A percentile compares a stretch with the other conserved stretches of the same genome.
phyloP scores from a whole-genome alignment of 2,113 vertebrate species.

The Catharus fuscescens region DNA sequence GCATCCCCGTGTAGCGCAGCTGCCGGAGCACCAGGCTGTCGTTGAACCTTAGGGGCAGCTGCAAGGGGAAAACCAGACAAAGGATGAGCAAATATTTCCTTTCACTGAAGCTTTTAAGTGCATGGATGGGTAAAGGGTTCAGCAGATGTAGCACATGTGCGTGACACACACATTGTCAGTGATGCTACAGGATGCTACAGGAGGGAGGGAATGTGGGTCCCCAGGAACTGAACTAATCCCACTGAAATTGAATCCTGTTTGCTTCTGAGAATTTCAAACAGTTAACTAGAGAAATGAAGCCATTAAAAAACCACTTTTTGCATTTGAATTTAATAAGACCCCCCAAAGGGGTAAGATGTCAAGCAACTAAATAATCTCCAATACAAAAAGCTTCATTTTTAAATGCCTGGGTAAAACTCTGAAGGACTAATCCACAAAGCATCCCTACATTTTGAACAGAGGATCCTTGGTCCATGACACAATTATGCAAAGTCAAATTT shows the following conservation, averaged over 20 bases:
- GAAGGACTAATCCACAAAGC: background rate
- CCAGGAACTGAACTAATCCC: background rate
- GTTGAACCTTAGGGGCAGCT: slow-evolving; percentile 92
- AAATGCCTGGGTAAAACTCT: background rate
- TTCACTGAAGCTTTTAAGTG: background rate
- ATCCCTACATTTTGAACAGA: background rate
- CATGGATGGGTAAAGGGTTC: background rate
- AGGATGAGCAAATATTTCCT: background rate
- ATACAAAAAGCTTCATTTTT: background rate
- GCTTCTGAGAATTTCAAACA: background rate
- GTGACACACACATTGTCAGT: accelerated
- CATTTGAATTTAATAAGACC: background rate
- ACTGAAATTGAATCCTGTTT: background rate
- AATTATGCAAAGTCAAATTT: background rate
- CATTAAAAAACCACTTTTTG: background rate
- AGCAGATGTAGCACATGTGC: background rate
- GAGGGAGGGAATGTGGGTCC: background rate
- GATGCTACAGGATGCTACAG: accelerated
- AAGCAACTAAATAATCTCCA: background rate
- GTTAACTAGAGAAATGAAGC: background rate
- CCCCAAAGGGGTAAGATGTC: background rate
- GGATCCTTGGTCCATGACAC: background rate
- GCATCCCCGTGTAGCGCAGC: slow-evolving; percentile 96
- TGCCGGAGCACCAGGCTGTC: slow-evolving; percentile 93
- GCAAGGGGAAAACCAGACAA: slow-evolving; percentile 25